Percentiles rank a stretch among this genome's conserved stretches.
phyloP scores from a whole-genome alignment of 2,113 vertebrate species.

The Microtus pennsylvanicus region DNA sequence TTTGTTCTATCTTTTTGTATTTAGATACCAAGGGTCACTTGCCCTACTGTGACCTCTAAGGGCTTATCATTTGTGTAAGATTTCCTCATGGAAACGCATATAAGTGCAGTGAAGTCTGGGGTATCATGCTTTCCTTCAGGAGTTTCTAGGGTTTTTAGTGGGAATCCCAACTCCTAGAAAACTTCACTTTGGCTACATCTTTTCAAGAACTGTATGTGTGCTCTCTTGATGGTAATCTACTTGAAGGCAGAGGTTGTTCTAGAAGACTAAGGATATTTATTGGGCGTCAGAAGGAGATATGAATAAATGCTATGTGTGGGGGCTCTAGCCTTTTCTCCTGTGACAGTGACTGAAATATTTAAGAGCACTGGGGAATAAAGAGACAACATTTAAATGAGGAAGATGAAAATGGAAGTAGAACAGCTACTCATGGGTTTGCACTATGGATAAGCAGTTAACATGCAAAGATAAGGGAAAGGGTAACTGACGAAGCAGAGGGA shows the following conservation, averaged over 20 bases:
- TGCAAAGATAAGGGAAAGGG: not conserved
- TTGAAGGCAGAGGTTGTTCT: not conserved
- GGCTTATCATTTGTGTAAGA: not conserved
- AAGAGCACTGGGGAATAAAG: not conserved
- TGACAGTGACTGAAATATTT: not conserved
- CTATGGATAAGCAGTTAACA: fast-evolving
- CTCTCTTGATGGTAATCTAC: not conserved
- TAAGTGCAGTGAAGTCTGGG: not conserved
- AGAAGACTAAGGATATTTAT: not conserved
- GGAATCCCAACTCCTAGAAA: not conserved
- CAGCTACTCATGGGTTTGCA: not conserved
- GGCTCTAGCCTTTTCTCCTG: not conserved
- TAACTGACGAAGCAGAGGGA: not conserved
- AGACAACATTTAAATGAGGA: not conserved
- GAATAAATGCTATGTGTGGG: fast-evolving
- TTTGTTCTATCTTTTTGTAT: constrained; percentile 53
- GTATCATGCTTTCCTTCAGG: not conserved
- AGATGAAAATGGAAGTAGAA: no score
- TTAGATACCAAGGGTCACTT: not conserved
- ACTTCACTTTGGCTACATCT: not conserved
- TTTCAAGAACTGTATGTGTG: not conserved
- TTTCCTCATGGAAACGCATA: not conserved
- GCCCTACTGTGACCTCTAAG: not conserved
- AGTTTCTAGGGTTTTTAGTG: not conserved
- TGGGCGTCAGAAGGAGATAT: not conserved